phyloP scores from a whole-genome alignment of 2,113 vertebrate genomes.

The Mustela nigripes region DNA sequence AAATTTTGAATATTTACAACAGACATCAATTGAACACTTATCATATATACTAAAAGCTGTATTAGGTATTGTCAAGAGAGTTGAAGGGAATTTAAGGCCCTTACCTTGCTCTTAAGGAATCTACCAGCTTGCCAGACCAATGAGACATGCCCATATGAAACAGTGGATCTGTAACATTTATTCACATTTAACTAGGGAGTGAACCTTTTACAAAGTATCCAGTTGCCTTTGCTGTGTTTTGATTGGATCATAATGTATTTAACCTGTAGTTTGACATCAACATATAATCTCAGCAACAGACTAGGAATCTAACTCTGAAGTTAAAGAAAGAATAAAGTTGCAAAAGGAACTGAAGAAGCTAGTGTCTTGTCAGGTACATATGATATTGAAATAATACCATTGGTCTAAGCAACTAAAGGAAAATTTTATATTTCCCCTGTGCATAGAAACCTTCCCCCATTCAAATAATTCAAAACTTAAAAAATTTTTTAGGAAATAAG shows the following conservation, averaged over 20 bases:
- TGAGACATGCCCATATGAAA: not conserved
- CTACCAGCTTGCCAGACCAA: not conserved
- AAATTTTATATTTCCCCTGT: not conserved
- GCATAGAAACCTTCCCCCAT: fast-evolving
- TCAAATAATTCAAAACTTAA: not conserved
- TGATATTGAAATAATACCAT: not conserved
- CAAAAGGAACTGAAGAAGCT: not conserved
- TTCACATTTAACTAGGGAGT: not conserved
- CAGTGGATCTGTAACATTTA: too few relatives aligned
- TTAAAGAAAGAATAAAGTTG: not conserved
- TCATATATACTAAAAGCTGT: not conserved
- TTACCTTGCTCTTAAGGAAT: not conserved
- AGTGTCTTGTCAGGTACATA: not conserved
- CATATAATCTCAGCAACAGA: not conserved
- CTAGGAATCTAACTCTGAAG: not conserved
- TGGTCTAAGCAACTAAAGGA: not conserved
- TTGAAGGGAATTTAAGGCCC: not conserved
- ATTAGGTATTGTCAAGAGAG: not conserved
- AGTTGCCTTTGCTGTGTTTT: not conserved
- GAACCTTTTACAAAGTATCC: not conserved
- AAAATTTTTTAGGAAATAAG: not conserved
- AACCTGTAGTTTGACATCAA: not conserved
- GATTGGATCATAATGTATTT: not conserved
- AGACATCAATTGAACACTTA: not conserved
- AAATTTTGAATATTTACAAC: not conserved